Evolutionary conservation across 2,797 vertebrate genomes (phyloP).

Genomic region (Pogonophryne albipinna): DNA sequence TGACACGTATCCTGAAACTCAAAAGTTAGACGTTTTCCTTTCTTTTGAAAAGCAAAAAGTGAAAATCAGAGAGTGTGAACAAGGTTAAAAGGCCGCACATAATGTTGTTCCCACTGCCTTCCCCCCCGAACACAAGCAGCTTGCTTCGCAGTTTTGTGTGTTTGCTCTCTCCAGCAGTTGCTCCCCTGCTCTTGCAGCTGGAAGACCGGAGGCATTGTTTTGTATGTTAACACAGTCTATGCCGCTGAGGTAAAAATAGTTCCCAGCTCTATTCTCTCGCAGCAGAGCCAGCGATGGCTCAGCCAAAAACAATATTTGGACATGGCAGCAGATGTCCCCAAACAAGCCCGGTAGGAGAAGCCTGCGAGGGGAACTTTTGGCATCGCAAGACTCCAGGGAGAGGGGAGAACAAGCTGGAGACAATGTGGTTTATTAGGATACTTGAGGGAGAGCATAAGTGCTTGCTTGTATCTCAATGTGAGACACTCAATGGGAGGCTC

Average conservation of each 20-base stretch:
- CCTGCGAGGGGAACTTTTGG: conserved; percentile 70
- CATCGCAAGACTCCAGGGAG: conserved; percentile 41
- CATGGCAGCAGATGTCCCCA: conserved; percentile 83
- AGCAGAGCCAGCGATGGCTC: conserved; percentile 62
- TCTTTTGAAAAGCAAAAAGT: background rate
- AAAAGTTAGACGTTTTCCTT: too few relatives aligned
- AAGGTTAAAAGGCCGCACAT: conserved; percentile 45
- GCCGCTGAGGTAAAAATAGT: conserved; percentile 81
- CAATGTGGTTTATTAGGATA: conserved; percentile 68
- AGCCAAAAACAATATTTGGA: conserved; percentile 85
- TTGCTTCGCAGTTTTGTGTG: conserved; percentile 29
- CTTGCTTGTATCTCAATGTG: conserved; percentile 47
- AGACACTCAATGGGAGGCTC: conserved; percentile 56
- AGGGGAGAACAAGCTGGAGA: conserved; percentile 59
- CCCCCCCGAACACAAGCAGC: background rate
- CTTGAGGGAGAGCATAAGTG: conserved; percentile 57
- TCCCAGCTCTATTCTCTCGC: conserved; percentile 72
- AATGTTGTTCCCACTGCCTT: conserved; percentile 26
- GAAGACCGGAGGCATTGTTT: conserved; percentile 77
- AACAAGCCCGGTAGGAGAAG: conserved; percentile 74
- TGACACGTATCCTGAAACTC: background rate
- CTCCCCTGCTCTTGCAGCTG: conserved; percentile 70
- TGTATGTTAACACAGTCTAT: conserved; percentile 77
- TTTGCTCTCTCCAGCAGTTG: conserved; percentile 35
- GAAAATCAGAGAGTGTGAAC: conserved; percentile 14